Evolutionary conservation across 2,797 vertebrate species (phyloP), one percentile per base, ranked within the genome.

Genomic region (Danio kyathit): DNA sequence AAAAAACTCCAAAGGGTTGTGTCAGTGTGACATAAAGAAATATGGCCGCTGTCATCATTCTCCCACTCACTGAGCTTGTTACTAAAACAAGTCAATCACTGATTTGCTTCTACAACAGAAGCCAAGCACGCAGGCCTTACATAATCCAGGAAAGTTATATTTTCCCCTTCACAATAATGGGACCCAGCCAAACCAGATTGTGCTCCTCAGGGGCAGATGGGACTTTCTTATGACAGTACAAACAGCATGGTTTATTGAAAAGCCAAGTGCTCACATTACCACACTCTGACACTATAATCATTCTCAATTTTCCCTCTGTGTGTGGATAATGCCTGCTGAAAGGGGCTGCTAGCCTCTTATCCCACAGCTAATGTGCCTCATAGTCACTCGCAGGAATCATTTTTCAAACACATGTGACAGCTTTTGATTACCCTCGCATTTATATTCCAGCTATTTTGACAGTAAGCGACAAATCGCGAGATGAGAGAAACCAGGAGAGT

Each of bases 221-320:
- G 38, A 61, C 82, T 78, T 66, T 74, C 51, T 17, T 78, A 49
- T 75, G 64, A 57, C 79, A 63, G 77, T 69, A 52, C 57, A 51
- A 76, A 67, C 40, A 57, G 70, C 74, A 54, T 54, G 61, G 59
- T 73, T 78, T 80, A 78, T 74, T 72, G 61, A 64, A 67, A 78
- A 70, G 70, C 60, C 63, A 73, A 80, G 76, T 75, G 63, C 51
- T 83, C 79, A 51, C 41, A 81, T 86, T 83, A 81, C 69, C 81
- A 44, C 51, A 71, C 79, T 78, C 29, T 71, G 76, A 66, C 54
- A 72, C 57, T 64, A 51, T 79, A 82, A 82, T 79, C 64, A 79
- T 74, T 78, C 80, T 56, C 76, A 76, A 80, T 81, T 80, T 82
- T 21, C 57, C 48, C 56, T 51, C 51, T 59, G 48, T 56, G 51